Conservation (phyloP, 2,888 invertebrate species). For the Emesis castigata region DNA sequence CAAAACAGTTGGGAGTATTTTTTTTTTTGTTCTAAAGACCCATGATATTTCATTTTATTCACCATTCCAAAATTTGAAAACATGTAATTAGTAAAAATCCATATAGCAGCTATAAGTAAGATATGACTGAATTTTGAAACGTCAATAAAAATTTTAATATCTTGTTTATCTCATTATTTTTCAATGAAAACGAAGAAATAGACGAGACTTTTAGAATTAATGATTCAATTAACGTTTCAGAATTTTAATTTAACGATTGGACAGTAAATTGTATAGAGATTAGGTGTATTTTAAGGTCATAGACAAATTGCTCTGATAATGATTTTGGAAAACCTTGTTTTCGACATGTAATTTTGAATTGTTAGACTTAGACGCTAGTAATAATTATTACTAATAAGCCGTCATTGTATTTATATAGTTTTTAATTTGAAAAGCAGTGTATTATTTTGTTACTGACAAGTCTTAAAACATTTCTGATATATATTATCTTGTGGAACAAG, state of each 20-base stretch:
- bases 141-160: neutral
- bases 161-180: neutral
- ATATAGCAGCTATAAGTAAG: neutral
- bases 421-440: neutral
- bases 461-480: neutral
- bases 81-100: neutral
- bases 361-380: constrained; percentile 1
- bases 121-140: neutral
- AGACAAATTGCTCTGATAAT: neutral
- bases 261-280: neutral
- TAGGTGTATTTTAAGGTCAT: neutral
- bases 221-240: neutral
- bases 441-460: neutral
- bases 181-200: neutral
- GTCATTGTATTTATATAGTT: neutral
- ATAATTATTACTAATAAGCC: neutral
- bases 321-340: neutral
- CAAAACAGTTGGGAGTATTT: neutral
- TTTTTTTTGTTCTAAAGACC: neutral
- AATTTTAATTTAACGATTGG: neutral
- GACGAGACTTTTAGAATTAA: neutral
- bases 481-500: neutral
- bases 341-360: neutral
- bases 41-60: neutral
- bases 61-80: neutral